A percentile compares a stretch with the other conserved stretches of the same genome.
Conservation (phyloP, 2,113 vertebrate genomes). For the Syngnathus scovelli region DNA sequence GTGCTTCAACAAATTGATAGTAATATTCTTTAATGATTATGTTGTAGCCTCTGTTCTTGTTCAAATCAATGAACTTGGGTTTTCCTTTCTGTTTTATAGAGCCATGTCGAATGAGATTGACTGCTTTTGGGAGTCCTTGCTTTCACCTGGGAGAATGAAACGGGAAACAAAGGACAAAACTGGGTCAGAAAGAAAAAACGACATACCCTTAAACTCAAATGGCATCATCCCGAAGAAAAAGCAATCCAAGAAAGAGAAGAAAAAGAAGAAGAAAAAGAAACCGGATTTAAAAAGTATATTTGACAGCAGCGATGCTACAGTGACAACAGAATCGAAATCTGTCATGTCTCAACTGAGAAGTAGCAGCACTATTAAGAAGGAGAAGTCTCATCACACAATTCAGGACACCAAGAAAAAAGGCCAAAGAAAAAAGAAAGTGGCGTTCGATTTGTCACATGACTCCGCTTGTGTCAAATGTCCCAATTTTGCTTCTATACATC, state of each 20-base stretch:
- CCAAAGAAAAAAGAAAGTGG: constrained; percentile 57
- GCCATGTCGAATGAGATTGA: constrained; percentile 37
- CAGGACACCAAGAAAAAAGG: constrained; percentile 12
- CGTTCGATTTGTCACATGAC: constrained; percentile 40
- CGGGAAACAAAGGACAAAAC: constrained; percentile 45
- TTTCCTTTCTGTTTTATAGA: constrained; percentile 9
- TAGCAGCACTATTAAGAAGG: background rate
- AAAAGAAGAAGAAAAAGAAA: constrained; percentile 36
- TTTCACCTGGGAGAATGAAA: constrained; percentile 22
- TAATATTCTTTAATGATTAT: background rate
- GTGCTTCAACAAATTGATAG: background rate
- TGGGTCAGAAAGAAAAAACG: background rate
- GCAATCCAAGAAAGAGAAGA: constrained; percentile 24
- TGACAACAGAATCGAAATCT: background rate
- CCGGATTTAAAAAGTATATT: background rate
- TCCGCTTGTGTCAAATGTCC: constrained; percentile 25
- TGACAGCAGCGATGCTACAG: background rate
- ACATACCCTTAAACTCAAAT: background rate
- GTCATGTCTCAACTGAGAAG: background rate
- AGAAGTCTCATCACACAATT: background rate
- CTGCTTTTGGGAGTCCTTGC: constrained; percentile 5
- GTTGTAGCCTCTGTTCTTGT: too few species aligned
- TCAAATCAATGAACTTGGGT: background rate
- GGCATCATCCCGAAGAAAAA: constrained; percentile 10
- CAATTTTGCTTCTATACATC: background rate